Evolutionary conservation across 2,888 invertebrate species (phyloP), one percentile per base, ranked within the genome.

Genomic region (Abrostola triplasia): DNA sequence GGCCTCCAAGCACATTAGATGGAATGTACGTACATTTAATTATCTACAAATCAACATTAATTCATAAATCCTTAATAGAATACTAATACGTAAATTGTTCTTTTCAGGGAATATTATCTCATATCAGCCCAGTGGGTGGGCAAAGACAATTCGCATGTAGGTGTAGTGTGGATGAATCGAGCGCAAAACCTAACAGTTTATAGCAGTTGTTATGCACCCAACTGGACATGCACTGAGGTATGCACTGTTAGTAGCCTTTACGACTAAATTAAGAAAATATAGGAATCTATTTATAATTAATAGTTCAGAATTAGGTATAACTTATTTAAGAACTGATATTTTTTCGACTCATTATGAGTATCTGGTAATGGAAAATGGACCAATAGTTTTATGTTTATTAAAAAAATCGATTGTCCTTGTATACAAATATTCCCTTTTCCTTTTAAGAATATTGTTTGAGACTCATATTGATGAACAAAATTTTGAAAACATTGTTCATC

Each of bases 111-210:
- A 86, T 97, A 97, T 94, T 99, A 99, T 94, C 95, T 99, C 88
- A 98, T 98, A 88, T 97, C 98, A 80, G 98, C 98, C 67, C 97
- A 97, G 73, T 99, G 99, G 99, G 96, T 98, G 82, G 97, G 97
- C 83, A 96, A 96, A 85, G 96, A 96, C 83, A 97, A 97, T 90
- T 95, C 95, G 70, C 96, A 97, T 88, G 96, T 99, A 75, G 96
- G 97, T 56, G 97, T 98, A 55, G 97, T 98, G 62, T 99, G 98
- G 98, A 97, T 98, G 96, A 98, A 98, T 90, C 96, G 99, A 80
- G 97, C 97, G 50, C 99, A 99, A 93, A 99, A 99, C 91, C 95
- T 98, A 76, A 98, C 98, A 80, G 96, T 98, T 69, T 96, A 99
- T 81, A 97, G 98, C 72, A 96, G 98, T 71, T 99, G 99, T 90